Base-by-base conservation (phyloP, 92 coral and sea anemone genomes). In the Virgularia gustaviana region DNA sequence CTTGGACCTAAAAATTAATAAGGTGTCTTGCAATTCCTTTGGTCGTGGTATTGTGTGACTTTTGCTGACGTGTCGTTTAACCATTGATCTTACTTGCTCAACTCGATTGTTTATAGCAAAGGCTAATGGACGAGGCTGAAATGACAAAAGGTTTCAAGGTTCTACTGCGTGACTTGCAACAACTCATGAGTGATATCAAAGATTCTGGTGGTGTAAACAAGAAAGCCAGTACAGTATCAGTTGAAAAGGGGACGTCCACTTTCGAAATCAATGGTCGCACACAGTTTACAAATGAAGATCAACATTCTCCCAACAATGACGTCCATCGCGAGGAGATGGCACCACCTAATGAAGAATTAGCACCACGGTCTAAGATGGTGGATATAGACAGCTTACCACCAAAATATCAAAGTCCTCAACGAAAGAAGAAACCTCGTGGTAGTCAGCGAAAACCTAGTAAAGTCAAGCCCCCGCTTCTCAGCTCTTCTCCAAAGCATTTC, bases 101-200 rank as follows among this genome's bases (percentile, higher is more conserved):
- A 23, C 37, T 32, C 16, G 28, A 51, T 34, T 9, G 41, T 37
- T 35, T 49, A 29, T 28, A 68, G 75, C 75, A 68, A 68, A 29
- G 75, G 13, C 22, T 68, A 24, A 30, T 55, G 3, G 75, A 68
- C 24, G 75, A 68, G 38, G 44, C 75, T 0, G 75, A 68, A 49
- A 68, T 68, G 75, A 68, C 75, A 1, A 55, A 68, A 51, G 75
- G 75, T 0, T 68, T 68, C 35, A 68, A 49, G 51, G 35, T 36
- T 36, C 61, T 68, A n/a, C 47, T 68, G 11, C 49, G 33, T 2
- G 75, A 68, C 24, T 68, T 68, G 15, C 75, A 47, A 13, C 59
- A 68, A 20, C 60, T 68, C 27, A 68, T 68, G 75, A 47, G 34
- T 15, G 54, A 68, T 36, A 68, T 68, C 61, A 68, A 34, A 32